Percentiles rank a stretch among this genome's conserved stretches.
Evolutionary conservation across 1,140 invertebrate genomes (phyloP).

Genomic region (Cheumatopsyche charites): DNA sequence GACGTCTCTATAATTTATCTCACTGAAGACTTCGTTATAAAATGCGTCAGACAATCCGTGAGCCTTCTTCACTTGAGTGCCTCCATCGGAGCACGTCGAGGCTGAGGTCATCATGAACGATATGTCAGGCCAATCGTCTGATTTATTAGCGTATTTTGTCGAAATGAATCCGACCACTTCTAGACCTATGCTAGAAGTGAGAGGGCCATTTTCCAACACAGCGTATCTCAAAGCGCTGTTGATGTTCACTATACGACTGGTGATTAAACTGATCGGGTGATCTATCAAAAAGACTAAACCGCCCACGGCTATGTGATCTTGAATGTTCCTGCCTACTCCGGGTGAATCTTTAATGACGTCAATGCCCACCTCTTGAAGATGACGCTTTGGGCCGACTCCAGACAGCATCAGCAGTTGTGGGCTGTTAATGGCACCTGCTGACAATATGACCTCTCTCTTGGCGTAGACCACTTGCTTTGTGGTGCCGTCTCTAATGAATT

Average conservation of each 20-base stretch:
- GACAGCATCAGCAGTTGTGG: constrained; percentile 87
- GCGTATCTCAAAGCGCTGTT: constrained; percentile 79
- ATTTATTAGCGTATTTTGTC: constrained; percentile 83
- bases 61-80: constrained; percentile 74
- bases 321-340: constrained; percentile 81
- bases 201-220: constrained; percentile 77
- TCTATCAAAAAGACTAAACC: constrained; percentile 82
- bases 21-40: constrained; percentile 73
- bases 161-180: constrained; percentile 85
- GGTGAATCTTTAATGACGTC: constrained; percentile 73
- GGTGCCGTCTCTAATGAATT: constrained; percentile 73
- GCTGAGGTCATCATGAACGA: constrained; percentile 88
- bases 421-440: constrained; percentile 77
- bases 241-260: constrained; percentile 76
- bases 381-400: constrained; percentile 76
- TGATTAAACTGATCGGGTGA: constrained; percentile 75
- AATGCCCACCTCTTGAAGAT: constrained; percentile 72
- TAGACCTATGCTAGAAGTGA: constrained; percentile 81
- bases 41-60: constrained; percentile 81
- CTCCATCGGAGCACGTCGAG: constrained; percentile 79
- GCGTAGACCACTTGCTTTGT: constrained; percentile 70
- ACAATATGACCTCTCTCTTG: constrained; percentile 77
- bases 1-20: constrained; percentile 74
- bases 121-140: constrained; percentile 88
- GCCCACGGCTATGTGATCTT: constrained; percentile 82